These are phyloP conservation scores for Rhaphigaster nebulosa DNA, from an alignment of 2,888 invertebrate genomes.

Conservation along the genomic window DNA sequence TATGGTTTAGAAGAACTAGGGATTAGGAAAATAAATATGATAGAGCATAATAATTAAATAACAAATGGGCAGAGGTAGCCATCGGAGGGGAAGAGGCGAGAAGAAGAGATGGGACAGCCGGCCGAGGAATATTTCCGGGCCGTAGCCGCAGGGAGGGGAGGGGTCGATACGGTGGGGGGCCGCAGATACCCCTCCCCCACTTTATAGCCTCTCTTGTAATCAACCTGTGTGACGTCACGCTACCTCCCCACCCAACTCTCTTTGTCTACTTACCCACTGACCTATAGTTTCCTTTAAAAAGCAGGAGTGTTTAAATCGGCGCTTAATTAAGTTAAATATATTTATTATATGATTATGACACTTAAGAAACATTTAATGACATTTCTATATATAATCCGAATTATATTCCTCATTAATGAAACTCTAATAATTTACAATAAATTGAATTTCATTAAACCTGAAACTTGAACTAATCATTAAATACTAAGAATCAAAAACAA, in stretches of 20 bases:
- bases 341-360: not conserved
- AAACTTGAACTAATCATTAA: too few species aligned
- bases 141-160: slow-evolving; percentile 46
- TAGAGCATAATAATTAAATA: not conserved
- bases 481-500: too few species aligned
- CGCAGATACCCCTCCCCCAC: slow-evolving; percentile 32
- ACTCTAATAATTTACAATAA: too few species aligned
- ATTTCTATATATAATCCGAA: too few species aligned
- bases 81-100: slow-evolving; percentile 35
- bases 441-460: too few species aligned
- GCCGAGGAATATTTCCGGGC: slow-evolving; percentile 34
- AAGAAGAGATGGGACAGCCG: slow-evolving; percentile 37
- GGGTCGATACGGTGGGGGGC: slow-evolving; percentile 46
- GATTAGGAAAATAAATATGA: slow-evolving; percentile 35
- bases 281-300: slow-evolving; percentile 20
- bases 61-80: not conserved
- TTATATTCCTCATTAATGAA: too few species aligned
- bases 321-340: not conserved
- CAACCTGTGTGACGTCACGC: slow-evolving; percentile 54
- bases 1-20: not conserved
- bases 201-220: slow-evolving; percentile 55
- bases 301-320: not conserved
- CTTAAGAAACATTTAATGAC: too few species aligned
- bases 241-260: not conserved
- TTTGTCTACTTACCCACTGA: slow-evolving; percentile 19